A percentile compares a stretch with the other conserved stretches of the same genome.
These are phyloP conservation scores for Caretta caretta DNA, from an alignment of 2,113 vertebrate genomes.

Conservation along the genomic window DNA sequence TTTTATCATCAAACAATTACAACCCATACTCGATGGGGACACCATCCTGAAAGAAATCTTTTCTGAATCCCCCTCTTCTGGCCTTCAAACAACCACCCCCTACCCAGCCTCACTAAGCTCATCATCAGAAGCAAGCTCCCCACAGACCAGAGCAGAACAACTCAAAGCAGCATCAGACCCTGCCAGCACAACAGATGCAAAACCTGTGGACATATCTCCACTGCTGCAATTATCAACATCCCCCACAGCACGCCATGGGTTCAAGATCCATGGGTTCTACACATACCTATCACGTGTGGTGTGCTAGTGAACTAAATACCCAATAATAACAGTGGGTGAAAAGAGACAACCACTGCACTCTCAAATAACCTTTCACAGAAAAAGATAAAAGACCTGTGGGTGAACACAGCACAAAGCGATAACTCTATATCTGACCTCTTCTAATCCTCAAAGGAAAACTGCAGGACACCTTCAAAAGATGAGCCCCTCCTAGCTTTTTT, in stretches of 20 bases:
- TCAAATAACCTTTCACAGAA: background rate
- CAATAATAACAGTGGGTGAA: background rate
- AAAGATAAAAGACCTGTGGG: background rate
- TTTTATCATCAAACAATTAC: background rate
- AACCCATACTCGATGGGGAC: background rate
- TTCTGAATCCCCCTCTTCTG: background rate
- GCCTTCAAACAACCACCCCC: background rate
- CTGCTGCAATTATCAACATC: background rate
- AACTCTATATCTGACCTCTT: background rate
- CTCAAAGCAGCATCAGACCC: background rate
- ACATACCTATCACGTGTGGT: background rate
- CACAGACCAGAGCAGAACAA: background rate
- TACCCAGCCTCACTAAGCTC: no score
- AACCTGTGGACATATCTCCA: background rate
- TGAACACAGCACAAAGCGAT: background rate
- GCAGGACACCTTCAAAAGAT: background rate
- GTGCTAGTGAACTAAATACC: background rate
- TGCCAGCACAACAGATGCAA: no score
- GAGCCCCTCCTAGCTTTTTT: background rate
- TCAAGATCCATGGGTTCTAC: no score
- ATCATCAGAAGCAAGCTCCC: background rate
- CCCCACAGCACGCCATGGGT: no score
- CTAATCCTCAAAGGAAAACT: background rate
- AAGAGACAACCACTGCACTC: background rate
- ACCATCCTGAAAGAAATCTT: background rate